Base-by-base conservation (phyloP, 2,113 vertebrate genomes). In the Brachyhypopomus gauderio region DNA sequence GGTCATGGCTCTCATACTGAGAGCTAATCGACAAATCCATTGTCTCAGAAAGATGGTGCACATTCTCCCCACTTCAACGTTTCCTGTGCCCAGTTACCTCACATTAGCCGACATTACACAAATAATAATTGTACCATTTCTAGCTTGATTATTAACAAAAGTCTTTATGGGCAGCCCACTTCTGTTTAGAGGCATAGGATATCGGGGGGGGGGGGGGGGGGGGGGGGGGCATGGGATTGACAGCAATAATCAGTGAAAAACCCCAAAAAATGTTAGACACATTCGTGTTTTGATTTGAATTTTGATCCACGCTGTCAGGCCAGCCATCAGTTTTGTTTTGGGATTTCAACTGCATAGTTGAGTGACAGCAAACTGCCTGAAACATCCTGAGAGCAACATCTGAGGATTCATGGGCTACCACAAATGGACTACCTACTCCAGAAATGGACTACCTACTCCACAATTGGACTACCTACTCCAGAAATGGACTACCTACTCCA, bases 301-400 rank as follows among this genome's bases (percentile, higher is more conserved):
- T 36, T 25, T 58, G 30, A 45, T 36, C 69, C 34, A 17, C 60
- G 59, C 41, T 60, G 55, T 72, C 22, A 25, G 22, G 45, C 66
- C 14, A 71, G 58, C 22, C 20, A 36, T 73, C 23, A 3, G 30
- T 67, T 11, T 78, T 70, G 70, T 70, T 8, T 7, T 25, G 9
- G 55, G 23, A 11, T 63, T 56, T 69, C 27, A 6, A 36, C 27
- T 12, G 4, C 34, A 60, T 9, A 27, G 36, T 48, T 45, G 45
- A 75, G n/a, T 58, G 48, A 58, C 62, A 75, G 79, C 73, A 66
- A 81, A 81, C 22, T 75, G 72, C 72, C 71, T 72, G 55, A 60
- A 75, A 71, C 71, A 36, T 63, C 71, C 79, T 75, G 56, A 74
- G 67, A 80, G 71, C 79, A 25, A 27, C 48, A 67, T 66, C 4